Evolutionary conservation across 2,113 vertebrate genomes (phyloP).

Genomic region (Collichthys lucidus): DNA sequence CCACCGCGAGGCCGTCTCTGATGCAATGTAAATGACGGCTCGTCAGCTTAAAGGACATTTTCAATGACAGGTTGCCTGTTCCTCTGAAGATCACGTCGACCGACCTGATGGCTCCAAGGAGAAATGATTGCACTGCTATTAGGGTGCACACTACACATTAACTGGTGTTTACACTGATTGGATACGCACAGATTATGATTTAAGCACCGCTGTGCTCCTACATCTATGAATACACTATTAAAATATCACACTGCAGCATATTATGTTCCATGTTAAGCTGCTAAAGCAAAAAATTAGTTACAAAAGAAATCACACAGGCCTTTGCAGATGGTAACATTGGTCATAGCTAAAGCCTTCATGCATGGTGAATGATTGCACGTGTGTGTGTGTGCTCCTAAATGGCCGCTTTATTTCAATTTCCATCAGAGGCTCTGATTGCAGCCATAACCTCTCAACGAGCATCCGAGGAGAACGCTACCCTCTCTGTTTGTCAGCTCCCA

Average conservation of each 20-base stretch:
- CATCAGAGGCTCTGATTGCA: conserved; percentile 65
- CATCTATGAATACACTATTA: conserved; percentile 29
- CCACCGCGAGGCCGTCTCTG: conserved; percentile 74
- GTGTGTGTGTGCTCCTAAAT: conserved; percentile 36
- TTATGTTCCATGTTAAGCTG: conserved; percentile 44
- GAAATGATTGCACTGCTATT: conserved; percentile 30
- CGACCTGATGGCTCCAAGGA: conserved; percentile 35
- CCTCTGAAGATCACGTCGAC: conserved; percentile 63
- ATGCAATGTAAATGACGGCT: conserved; percentile 87
- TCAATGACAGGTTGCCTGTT: conserved; percentile 81
- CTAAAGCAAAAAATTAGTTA: conserved; percentile 34
- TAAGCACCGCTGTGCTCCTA: conserved; percentile 34
- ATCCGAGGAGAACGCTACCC: conserved; percentile 31
- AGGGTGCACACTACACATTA: conserved; percentile 23
- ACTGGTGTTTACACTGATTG: conserved; percentile 53
- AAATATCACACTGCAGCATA: conserved; percentile 6
- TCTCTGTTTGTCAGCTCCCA: conserved; percentile 56
- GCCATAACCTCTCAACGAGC: conserved; percentile 59
- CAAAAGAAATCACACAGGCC: conserved; percentile 1
- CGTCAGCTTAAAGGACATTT: conserved; percentile 81
- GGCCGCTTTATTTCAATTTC: conserved; percentile 64
- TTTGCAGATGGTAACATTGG: conserved; percentile 29
- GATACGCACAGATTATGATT: conserved; percentile 32
- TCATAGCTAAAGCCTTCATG: conserved; percentile 21
- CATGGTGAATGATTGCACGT: conserved; percentile 25